Percentiles rank a stretch among this genome's conserved stretches.
Evolutionary conservation across 2,888 invertebrate species (phyloP).

Genomic region (Lobophora halterata): DNA sequence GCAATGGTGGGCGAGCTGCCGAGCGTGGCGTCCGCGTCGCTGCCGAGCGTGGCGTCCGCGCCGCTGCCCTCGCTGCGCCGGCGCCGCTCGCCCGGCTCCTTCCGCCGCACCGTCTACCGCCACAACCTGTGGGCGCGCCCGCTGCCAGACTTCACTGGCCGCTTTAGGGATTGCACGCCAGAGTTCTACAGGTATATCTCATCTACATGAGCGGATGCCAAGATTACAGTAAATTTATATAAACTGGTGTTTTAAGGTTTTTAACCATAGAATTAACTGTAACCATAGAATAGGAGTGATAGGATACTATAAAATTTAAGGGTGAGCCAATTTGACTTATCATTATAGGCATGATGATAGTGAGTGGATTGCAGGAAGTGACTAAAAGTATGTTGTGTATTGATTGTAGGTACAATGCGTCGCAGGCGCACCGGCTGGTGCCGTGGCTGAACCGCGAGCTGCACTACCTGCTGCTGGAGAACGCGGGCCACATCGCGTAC

Average conservation of each 20-base stretch:
- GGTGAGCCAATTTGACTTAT: too few relatives aligned
- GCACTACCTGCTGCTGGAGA: constrained; percentile 85
- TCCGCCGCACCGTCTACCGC: constrained; percentile 87
- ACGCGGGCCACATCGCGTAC: constrained; percentile 83
- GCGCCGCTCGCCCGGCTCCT: constrained; percentile 65
- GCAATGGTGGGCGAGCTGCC: constrained; percentile 38
- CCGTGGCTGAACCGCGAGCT: constrained; percentile 95
- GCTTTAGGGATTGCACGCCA: constrained; percentile 87
- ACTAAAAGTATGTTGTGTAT: constrained; percentile 1
- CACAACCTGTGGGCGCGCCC: constrained; percentile 88
- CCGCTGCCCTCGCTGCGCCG: constrained; percentile 38
- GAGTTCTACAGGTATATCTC: constrained; percentile 87
- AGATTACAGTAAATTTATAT: too few relatives aligned
- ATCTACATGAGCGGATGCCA: too few relatives aligned
- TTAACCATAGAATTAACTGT: too few relatives aligned
- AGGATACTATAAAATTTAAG: too few relatives aligned
- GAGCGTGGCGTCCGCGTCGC: constrained; percentile 35
- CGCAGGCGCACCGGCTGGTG: constrained; percentile 89
- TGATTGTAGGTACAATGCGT: constrained; percentile 85
- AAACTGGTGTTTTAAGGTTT: too few relatives aligned
- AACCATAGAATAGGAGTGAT: too few relatives aligned
- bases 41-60: constrained; percentile 38
- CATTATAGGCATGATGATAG: too few relatives aligned
- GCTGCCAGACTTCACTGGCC: constrained; percentile 85
- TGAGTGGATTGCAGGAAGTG: too few relatives aligned